Base-by-base conservation (phyloP, 2,888 invertebrate species). In the Balanococcus diminutus region DNA sequence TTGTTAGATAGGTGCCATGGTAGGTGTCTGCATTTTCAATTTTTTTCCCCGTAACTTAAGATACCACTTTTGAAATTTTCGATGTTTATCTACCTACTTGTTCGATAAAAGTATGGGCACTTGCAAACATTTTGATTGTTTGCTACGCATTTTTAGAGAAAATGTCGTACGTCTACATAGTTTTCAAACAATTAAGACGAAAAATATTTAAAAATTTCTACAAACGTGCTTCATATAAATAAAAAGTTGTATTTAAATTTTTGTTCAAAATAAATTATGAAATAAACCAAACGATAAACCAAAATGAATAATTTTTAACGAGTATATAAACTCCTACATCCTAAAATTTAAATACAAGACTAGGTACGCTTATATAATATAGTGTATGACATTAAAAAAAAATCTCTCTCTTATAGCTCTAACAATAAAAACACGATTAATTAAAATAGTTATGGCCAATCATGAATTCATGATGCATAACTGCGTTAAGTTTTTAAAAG, bases 401-500 rank as follows among this genome's bases (percentile, higher is more conserved):
- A 2, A 67, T 6, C 16, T n/a, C n/a, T n/a, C n/a, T n/a, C n/a
- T 28, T 28, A 28, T 28, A 67, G 0, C 16, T 16, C 28, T 28
- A 28, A 67, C 6, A 8, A 56, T 16, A 67, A 67, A 67, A 5
- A 67, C 22, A 25, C n/a, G 14, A 16, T 16, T 46, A 28, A 67
- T 67, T 31, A 56, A 56, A 36, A 36, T 79, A 79, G 75, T 79
- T 79, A 79, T 79, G 75, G 75, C 75, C 36, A 79, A 79, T 79
- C 75, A 79, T 79, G 75, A 79, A 79, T 79, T 79, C 75, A 79
- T 79, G 36, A 79, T 79, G 75, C 75, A 79, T 79, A 79, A 79
- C 75, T 79, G 75, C 75, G 67, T 67, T 67, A 67, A 28, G 16
- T 67, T 67, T 67, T 67, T 67, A 67, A 2, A 67, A 79, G 36